Evolutionary conservation across 92 coral and sea anemone species (phyloP).

Genomic region (Phymanthus crucifer): DNA sequence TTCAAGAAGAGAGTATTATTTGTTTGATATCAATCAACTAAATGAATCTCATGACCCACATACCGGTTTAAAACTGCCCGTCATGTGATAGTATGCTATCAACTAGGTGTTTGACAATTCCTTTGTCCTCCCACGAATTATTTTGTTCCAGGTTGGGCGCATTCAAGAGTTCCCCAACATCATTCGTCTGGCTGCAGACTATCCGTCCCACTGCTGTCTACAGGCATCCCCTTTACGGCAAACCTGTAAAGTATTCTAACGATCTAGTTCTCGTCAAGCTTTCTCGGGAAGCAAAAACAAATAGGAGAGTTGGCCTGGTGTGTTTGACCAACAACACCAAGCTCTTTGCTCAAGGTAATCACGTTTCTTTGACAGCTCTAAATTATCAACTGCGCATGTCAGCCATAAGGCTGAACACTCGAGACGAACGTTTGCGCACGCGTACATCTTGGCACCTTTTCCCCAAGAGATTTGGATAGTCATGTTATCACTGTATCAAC

Average conservation of each 20-base stretch:
- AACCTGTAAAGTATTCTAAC: conserved; percentile 22
- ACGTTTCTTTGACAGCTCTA: neutral
- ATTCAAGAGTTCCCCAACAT: conserved; percentile 1
- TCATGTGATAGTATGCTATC: neutral
- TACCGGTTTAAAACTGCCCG: no score
- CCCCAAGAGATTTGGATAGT: no score
- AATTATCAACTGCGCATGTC: neutral
- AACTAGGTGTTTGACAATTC: neutral
- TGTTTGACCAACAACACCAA: conserved; percentile 27
- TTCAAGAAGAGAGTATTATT: neutral
- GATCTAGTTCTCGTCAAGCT: conserved; percentile 37
- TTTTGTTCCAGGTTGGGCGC: conserved; percentile 24
- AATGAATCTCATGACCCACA: no score
- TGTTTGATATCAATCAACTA: no score
- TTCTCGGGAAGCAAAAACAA: conserved; percentile 20
- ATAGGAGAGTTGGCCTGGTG: conserved; percentile 18
- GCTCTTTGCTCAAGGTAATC: conserved; percentile 25
- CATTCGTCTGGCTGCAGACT: conserved; percentile 30
- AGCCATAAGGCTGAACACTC: no score
- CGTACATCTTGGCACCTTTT: no score
- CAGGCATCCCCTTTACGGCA: conserved; percentile 26
- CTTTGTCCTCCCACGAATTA: neutral
- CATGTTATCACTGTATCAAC: no score
- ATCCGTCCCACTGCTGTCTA: conserved; percentile 7
- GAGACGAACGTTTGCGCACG: no score